A percentile compares a stretch with the other conserved stretches of the same genome.
Conservation (phyloP, 2,888 invertebrate genomes). For the Girardia tigrina region DNA sequence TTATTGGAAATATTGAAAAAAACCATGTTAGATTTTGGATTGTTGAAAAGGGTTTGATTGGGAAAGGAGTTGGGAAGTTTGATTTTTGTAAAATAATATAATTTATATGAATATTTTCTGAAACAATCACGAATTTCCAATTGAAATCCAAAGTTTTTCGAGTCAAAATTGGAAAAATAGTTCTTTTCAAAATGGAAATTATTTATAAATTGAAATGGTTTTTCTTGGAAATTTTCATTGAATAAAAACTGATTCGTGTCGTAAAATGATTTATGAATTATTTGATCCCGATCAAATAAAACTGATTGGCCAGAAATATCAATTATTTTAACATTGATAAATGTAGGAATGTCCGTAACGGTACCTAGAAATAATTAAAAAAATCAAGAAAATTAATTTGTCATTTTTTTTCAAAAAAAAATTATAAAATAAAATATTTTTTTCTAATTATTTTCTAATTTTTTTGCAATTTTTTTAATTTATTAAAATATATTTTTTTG, state of each 20-base stretch:
- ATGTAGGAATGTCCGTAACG: slow-evolving; percentile 7
- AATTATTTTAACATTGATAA: slow-evolving; percentile 23
- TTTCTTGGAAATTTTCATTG: background rate
- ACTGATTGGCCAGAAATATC: background rate
- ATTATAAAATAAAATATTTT: too few species aligned
- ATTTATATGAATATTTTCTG: background rate
- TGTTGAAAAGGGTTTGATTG: background rate
- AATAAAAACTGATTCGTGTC: slow-evolving; percentile 9
- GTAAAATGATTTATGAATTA: slow-evolving; percentile 20
- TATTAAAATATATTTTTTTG: too few species aligned
- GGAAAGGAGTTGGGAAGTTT: background rate
- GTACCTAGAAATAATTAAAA: slow-evolving; percentile 16
- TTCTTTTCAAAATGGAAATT: slow-evolving; percentile 23
- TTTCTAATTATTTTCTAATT: too few species aligned
- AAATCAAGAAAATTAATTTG: too few species aligned
- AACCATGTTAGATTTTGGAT: background rate
- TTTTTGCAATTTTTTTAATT: too few species aligned
- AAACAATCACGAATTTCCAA: background rate
- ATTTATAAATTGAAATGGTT: slow-evolving; percentile 9
- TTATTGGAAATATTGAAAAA: slow-evolving; percentile 8
- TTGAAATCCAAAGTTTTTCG: slow-evolving; percentile 12
- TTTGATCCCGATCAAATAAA: background rate
- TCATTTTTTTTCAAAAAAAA: too few species aligned
- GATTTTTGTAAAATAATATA: slow-evolving; percentile 4
- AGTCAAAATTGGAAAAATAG: background rate